Evolutionary conservation across 2,797 vertebrate genomes (phyloP), one percentile per base, ranked within the genome.

Genomic region (Amazonetta brasiliensis): DNA sequence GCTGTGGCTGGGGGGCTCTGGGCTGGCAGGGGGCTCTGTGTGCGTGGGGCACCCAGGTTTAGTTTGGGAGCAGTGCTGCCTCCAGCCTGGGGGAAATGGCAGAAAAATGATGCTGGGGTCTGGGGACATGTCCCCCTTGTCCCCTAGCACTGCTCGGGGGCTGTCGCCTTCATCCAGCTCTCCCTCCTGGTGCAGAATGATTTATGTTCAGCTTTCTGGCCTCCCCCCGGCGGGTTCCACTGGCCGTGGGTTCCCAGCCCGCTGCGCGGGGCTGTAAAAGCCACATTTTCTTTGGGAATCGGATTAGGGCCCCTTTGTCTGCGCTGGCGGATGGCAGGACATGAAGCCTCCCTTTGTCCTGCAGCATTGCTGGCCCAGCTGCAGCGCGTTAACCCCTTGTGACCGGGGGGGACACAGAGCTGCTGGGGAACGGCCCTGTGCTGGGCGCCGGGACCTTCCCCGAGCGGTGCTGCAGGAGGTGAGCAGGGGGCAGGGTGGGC

Each of bases 281-380:
- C 82, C 74, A 91, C 91, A 76, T 93, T 94, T 87, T 84, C 91
- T 87, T 96, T 93, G 89, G 92, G 92, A 97, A 97, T 90, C 5
- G 2, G 93, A 95, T 96, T 94, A 95, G 93, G 77, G 88, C 88
- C 21, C 25, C 84, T 92, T 89, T 82, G 71, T 84, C 54, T 92
- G 22, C 1, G 7, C 89, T 83, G 72, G 66, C 8, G 50, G 88
- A 63, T 72, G 55, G 0, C 21, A 77, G 84, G 87, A 91, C 89
- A 84, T 96, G 88, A 95, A 95, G 60, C 63, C 90, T 79, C 67
- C 41, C 92, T 96, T 96, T 97, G 95, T 96, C 92, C 85, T 85
- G 73, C 1, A 44, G 79, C 84, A 74, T 91, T 97, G 90, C 87
- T 96, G 94, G 95, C 87, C 84, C 92, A 96, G 95, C 94, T 94